Evolutionary conservation across 2,113 vertebrate genomes (phyloP), one percentile per base, ranked within the genome.

Genomic region (Amphiprion ocellaris): DNA sequence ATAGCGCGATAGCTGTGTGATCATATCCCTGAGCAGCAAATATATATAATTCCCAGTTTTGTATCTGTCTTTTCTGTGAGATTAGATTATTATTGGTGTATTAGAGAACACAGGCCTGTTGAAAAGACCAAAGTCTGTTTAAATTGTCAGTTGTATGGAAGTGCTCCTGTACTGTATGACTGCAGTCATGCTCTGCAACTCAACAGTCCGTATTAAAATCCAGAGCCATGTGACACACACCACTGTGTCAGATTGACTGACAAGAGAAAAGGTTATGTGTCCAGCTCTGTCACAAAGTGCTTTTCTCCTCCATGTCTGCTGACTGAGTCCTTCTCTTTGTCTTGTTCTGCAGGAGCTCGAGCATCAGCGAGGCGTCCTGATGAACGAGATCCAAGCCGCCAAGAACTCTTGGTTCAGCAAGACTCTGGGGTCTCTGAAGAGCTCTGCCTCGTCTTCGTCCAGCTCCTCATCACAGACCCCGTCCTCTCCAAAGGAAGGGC

Each of bases 351-450:
- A 99, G 98, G 97, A 99, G 92, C 95, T 99, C 75, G 98, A 99
- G 88, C 98, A 99, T 89, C 98, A 99, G 95, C 94, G 96, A 79
- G 98, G 98, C 89, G 96, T 97, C 50, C 95, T 99, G 84, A 97
- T 98, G 96, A 99, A 96, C 28, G 98, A 99, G 95, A 96, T 99
- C 90, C 98, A 99, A 93, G 97, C 98, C 73, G 97, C 98, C 93
- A 98, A 97, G 95, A 99, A 99, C 96, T 99, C 98, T 76, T 99
- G 98, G 98, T 98, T 99, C 95, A 99, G 97, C 94, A 99, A 99
- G 95, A 99, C 98, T 23, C 95, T 99, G 94, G 97, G 97, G 94
- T 99, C 98, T 70, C 96, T 99, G 85, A 99, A 99, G 96, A 99
- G 96, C 3, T 98, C 97, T 30, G 82, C 96, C 0, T 94, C 97